A percentile compares a stretch with the other conserved stretches of the same genome.
phyloP scores from a whole-genome alignment of 2,797 vertebrate genomes.

The Adelosebastes latens region DNA sequence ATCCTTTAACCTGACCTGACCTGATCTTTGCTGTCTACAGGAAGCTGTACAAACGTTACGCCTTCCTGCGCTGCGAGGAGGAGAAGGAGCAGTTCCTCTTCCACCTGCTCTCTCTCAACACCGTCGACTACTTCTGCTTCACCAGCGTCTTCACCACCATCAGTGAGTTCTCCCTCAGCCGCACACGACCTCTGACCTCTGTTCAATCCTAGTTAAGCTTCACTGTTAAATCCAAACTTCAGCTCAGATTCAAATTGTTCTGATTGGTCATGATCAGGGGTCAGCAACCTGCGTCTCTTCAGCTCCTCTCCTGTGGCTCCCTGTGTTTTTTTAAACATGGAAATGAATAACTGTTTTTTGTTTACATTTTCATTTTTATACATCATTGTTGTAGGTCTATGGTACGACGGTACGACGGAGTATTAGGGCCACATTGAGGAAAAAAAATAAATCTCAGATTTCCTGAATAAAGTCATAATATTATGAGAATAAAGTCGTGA shows the following conservation, averaged over 20 bases:
- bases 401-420: no score
- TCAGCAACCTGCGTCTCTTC: rapidly evolving
- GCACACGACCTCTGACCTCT: background rate
- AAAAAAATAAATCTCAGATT: no score
- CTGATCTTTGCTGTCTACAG: slow-evolving; percentile 68
- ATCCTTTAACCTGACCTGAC: background rate
- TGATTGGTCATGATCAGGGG: no score
- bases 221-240: background rate
- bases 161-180: slow-evolving; percentile 81
- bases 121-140: slow-evolving; percentile 97
- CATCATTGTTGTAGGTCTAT: no score
- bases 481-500: no score
- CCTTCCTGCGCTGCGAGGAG: slow-evolving; percentile 94
- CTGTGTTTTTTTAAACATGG: no score
- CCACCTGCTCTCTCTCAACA: slow-evolving; percentile 93
- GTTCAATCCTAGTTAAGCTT: background rate
- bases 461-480: no score
- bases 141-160: slow-evolving; percentile 96
- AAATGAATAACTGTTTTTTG: no score
- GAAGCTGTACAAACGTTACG: slow-evolving; percentile 95
- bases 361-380: no score
- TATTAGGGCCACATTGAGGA: no score
- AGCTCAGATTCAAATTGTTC: background rate
- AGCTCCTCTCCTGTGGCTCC: no score
- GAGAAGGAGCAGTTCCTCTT: slow-evolving; percentile 96